These are phyloP conservation scores for Nezara viridula DNA, from an alignment of 2,888 invertebrate genomes.

Conservation along the genomic window DNA sequence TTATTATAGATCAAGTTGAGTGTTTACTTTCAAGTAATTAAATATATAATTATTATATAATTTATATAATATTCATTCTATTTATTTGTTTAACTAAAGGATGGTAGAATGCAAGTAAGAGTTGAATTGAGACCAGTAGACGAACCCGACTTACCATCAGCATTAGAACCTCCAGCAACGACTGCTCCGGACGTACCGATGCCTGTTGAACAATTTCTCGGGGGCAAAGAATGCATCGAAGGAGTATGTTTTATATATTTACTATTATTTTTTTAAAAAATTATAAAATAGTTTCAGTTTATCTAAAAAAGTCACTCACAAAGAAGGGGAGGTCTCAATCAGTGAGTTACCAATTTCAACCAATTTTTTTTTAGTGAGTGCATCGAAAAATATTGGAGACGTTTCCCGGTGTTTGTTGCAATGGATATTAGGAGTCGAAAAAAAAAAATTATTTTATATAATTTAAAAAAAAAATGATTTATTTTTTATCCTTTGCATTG, in stretches of 20 bases:
- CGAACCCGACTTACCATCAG: constrained; percentile 64
- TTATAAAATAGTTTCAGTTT: not conserved
- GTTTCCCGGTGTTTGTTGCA: too few relatives aligned
- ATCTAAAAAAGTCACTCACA: too few relatives aligned
- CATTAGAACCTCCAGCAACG: constrained; percentile 51
- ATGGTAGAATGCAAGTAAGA: constrained; percentile 76
- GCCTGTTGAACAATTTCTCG: constrained; percentile 84
- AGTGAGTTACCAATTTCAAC: too few relatives aligned
- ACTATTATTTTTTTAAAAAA: constrained; percentile 18
- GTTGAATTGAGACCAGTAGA: constrained; percentile 78
- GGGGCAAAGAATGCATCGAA: constrained; percentile 87
- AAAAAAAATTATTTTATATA: too few relatives aligned
- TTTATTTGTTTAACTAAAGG: constrained; percentile 70
- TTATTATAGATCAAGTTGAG: constrained; percentile 3
- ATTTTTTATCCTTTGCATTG: too few relatives aligned
- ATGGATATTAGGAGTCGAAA: too few relatives aligned
- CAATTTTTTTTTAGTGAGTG: too few relatives aligned
- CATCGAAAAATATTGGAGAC: too few relatives aligned
- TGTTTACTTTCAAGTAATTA: not conserved
- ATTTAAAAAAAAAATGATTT: too few relatives aligned
- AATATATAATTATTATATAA: constrained; percentile 11
- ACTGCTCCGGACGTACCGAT: constrained; percentile 73
- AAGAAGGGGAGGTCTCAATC: too few relatives aligned
- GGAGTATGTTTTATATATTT: constrained; percentile 79
- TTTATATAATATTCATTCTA: not conserved